Evolutionary conservation across 2,113 vertebrate genomes (phyloP).

Genomic region (Chroicocephalus ridibundus): DNA sequence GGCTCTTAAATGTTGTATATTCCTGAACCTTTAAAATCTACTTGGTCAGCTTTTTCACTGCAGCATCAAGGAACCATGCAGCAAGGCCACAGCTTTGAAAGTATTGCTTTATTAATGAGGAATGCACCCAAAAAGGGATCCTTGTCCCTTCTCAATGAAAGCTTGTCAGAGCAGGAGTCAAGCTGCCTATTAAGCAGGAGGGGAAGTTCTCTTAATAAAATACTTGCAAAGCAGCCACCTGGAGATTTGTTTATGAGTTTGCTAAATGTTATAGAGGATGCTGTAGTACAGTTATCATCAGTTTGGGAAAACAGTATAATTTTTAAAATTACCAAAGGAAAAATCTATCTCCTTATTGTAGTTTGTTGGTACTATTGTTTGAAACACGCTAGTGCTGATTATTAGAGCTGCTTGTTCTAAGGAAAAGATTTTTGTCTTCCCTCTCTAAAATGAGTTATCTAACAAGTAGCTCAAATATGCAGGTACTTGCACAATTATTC

Average conservation of each 20-base stretch:
- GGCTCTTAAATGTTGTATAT: neutral
- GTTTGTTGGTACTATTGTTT: neutral
- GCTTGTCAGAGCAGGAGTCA: neutral
- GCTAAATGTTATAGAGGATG: neutral
- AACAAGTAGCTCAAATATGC: neutral
- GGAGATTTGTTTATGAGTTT: neutral
- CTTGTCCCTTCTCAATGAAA: conserved; percentile 33
- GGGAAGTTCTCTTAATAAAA: neutral
- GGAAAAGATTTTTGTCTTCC: neutral
- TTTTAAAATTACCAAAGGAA: neutral
- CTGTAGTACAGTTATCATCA: neutral
- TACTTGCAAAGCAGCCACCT: conserved; percentile 16
- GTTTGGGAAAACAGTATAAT: neutral
- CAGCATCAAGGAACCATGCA: neutral
- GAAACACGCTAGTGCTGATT: neutral
- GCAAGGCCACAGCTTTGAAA: neutral
- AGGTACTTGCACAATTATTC: neutral
- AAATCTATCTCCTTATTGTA: neutral
- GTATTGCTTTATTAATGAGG: conserved; percentile 6
- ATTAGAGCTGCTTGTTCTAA: neutral
- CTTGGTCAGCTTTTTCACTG: neutral
- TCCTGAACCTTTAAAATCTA: neutral
- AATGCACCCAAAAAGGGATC: conserved; percentile 13
- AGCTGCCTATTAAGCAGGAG: conserved; percentile 22
- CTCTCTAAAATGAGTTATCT: neutral